phyloP scores from a whole-genome alignment of 2,113 vertebrate species.

The Sakesphorus luctuosus region DNA sequence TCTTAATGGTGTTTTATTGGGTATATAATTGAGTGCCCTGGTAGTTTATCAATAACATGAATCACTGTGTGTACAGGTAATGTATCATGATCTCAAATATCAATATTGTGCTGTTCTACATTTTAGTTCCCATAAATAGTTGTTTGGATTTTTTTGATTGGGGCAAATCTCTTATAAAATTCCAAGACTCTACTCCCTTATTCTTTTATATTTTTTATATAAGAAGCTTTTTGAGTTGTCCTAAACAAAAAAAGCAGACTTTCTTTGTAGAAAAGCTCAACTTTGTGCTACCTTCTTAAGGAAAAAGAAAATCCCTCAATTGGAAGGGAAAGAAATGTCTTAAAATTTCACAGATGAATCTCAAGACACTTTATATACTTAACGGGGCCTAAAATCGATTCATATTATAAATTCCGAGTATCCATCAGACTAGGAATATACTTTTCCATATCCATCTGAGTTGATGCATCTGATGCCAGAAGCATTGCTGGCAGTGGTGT shows the following conservation, averaged over 20 bases:
- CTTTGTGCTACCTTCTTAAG: constrained; percentile 74
- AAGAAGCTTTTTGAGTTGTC: constrained; percentile 75
- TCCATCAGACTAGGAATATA: neutral
- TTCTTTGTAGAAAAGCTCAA: constrained; percentile 74
- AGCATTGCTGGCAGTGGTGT: neutral
- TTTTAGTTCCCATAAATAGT: constrained; percentile 74
- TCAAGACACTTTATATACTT: constrained; percentile 51
- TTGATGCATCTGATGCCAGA: neutral
- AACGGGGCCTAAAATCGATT: constrained; percentile 49
- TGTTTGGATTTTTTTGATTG: constrained; percentile 52
- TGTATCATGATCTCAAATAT: constrained; percentile 70
- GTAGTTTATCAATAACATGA: constrained; percentile 83
- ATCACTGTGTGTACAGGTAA: constrained; percentile 72
- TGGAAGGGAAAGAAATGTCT: constrained; percentile 71
- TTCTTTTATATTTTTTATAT: constrained; percentile 81
- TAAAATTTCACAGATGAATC: constrained; percentile 42
- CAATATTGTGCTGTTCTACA: constrained; percentile 75
- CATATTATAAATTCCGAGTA: neutral
- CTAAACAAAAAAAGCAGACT: constrained; percentile 65
- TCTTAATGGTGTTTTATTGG: constrained; percentile 78
- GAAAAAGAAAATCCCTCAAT: constrained; percentile 61
- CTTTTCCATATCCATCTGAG: neutral
- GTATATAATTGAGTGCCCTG: constrained; percentile 82
- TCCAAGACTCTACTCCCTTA: constrained; percentile 69
- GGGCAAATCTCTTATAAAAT: constrained; percentile 67